Base-by-base conservation (phyloP, 1,140 invertebrate genomes). In the Bradysia coprophila region DNA sequence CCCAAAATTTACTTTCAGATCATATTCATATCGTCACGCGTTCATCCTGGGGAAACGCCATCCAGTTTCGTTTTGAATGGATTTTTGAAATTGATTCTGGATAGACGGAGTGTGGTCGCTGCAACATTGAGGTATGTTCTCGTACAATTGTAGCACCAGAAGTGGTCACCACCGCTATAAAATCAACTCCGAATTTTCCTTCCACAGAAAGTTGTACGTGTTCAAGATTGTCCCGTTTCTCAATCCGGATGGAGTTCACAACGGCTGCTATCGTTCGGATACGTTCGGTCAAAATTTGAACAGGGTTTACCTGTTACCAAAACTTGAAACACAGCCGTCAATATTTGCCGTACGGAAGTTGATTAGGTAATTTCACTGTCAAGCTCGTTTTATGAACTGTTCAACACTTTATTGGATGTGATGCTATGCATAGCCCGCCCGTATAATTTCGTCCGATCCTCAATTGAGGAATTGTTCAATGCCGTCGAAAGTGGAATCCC, bases 1-100 rank as follows among this genome's bases (percentile, higher is more conserved):
- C 22, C n/a, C n/a, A 18, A 36, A 39, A 42, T 40, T 44, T 49
- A 38, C 50, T 55, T 56, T 18, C 52, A 81, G 77, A 66, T 86
- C 1, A 73, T 90, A 42, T 86, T 96, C 57, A 63, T 97, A 46
- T 88, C 82, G 43, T 85, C 86, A 4, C 69, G 90, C 50, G 90
- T 95, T 38, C 90, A 95, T 69, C 90, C 80, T 19, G 91, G 90
- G 13, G 91, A 96, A 66, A 91, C 86, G 16, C 91, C 92, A 41
- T 83, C 87, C 5, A 90, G 82, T 58, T 94, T 92, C 69, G 86
- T 95, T 13, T 78, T 95, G 63, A 90, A 92, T 62, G 91, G 92
- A 15, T 78, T 92, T 45, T 65, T 94, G 10, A 81, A 87, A 54
- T 76, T 86, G 31, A 55, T 84, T 39, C 53, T 94, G 4, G 72